Conservation (phyloP, 2,888 invertebrate genomes). For the Pachydiplax longipennis region DNA sequence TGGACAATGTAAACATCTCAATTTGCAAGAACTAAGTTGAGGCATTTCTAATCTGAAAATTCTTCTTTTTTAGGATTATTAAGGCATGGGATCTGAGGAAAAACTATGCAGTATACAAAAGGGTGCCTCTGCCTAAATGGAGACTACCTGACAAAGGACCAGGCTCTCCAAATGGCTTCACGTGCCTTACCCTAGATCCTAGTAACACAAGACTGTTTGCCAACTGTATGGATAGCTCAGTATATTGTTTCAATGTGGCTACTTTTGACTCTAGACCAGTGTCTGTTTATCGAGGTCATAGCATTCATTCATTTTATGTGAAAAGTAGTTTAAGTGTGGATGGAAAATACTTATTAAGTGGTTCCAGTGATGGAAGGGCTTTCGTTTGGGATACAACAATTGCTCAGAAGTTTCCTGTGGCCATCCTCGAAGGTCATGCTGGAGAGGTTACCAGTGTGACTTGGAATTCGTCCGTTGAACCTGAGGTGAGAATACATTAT, state of each 20-base stretch:
- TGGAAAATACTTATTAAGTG: conserved; percentile 81
- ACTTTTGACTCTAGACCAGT: conserved; percentile 55
- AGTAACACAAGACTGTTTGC: conserved; percentile 76
- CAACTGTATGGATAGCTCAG: conserved; percentile 84
- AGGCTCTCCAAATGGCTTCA: conserved; percentile 66
- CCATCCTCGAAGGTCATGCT: background rate
- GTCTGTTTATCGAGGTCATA: conserved; percentile 69
- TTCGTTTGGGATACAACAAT: conserved; percentile 81
- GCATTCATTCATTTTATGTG: conserved; percentile 83
- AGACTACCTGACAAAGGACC: conserved; percentile 77
- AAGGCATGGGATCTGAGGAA: conserved; percentile 90
- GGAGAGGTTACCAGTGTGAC: conserved; percentile 28
- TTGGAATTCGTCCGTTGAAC: background rate
- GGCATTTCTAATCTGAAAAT: no score
- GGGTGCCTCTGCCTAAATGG: conserved; percentile 75
- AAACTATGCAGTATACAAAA: conserved; percentile 74
- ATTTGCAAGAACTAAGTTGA: no score
- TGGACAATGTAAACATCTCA: no score
- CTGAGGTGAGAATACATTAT: background rate
- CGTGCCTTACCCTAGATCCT: conserved; percentile 78
- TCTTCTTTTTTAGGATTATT: conserved; percentile 64
- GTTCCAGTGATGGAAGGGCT: conserved; percentile 86
- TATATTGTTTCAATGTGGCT: conserved; percentile 79
- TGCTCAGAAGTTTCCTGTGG: background rate
- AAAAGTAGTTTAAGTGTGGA: conserved; percentile 84